Base-by-base conservation (phyloP, 2,113 vertebrate genomes). In the Struthio camelus region DNA sequence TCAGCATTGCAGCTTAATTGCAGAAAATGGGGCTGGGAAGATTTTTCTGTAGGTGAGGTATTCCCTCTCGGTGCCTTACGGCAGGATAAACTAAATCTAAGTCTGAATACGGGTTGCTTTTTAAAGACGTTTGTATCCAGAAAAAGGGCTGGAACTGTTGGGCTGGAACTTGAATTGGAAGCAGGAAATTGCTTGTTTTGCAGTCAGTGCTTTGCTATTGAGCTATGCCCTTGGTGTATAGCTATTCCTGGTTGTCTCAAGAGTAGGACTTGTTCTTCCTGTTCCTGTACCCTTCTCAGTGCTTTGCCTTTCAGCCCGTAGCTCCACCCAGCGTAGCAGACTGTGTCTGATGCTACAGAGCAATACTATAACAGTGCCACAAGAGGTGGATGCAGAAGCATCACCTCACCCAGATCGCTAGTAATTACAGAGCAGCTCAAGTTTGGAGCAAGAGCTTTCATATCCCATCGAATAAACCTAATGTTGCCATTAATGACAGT, bases 221-320 rank as follows among this genome's bases (percentile, higher is more conserved):
- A 85, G 85, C 70, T 76, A 10, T 66, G 4, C 67, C 89, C 38
- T 5, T 18, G 82, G 30, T 44, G 8, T 30, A 27, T 0, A 3
- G 83, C 89, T 97, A 86, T 96, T 97, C 78, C 76, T 15, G 85
- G 87, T 77, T 11, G 15, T 30, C 89, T 85, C 81, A n/a, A 36
- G 73, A 97, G 96, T 78, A 97, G 71, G 81, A 17, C 67, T 13
- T 3, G 9, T 70, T 61, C 70, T 27, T 95, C 12, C 61, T 81
- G 87, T n/a, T 10, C 67, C 30, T 48, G 25, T 32, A 14, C 51
- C 25, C n/a, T 83, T 30, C 40, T 20, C 28, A 38, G 11, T 66
- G 19, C 46, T 42, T 28, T 66, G 64, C 66, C 14, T 34, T n/a
- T 59, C 36, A 0, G 3, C 30, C 38, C 69, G 46, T 62, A 10